These are phyloP conservation scores for Cygnus buccinator DNA, from an alignment of 2,113 vertebrate genomes.

Conservation along the genomic window DNA sequence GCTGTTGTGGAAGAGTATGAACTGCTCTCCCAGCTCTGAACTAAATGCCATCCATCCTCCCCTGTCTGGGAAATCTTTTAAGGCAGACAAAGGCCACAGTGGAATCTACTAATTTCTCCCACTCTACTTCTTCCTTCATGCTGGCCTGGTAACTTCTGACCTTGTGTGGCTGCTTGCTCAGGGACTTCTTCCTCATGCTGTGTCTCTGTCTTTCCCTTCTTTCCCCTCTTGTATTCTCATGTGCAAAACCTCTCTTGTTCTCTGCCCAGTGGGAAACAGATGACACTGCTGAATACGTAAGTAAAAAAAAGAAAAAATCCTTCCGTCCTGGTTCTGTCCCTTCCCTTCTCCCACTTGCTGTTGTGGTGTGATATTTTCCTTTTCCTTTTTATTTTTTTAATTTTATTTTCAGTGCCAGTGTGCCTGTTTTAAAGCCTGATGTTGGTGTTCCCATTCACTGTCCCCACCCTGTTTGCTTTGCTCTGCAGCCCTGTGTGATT, in stretches of 20 bases:
- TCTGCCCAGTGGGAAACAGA: slow-evolving; percentile 97
- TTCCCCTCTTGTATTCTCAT: slow-evolving; percentile 79
- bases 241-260: slow-evolving; percentile 79
- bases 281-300: slow-evolving; percentile 98
- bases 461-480: background rate
- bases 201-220: slow-evolving; percentile 78
- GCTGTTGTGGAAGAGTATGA: background rate
- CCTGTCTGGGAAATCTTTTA: slow-evolving; percentile 11
- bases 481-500: slow-evolving; percentile 4
- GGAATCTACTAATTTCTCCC: slow-evolving; percentile 42
- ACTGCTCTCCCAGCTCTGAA: slow-evolving; percentile 18
- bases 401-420: background rate
- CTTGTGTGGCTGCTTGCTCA: slow-evolving; percentile 48
- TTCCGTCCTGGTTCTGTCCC: background rate
- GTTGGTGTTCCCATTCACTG: background rate
- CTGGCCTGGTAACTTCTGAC: slow-evolving; percentile 53
- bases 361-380: slow-evolving; percentile 48
- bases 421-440: slow-evolving; percentile 11
- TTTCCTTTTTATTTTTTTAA: background rate
- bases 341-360: slow-evolving; percentile 6
- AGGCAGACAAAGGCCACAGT: slow-evolving; percentile 17
- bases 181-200: slow-evolving; percentile 74
- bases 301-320: slow-evolving; percentile 66
- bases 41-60: background rate
- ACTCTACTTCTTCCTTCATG: slow-evolving; percentile 45